Evolutionary conservation across 2,113 vertebrate genomes (phyloP), one percentile per base, ranked within the genome.

Genomic region (Psephotus haematonotus): DNA sequence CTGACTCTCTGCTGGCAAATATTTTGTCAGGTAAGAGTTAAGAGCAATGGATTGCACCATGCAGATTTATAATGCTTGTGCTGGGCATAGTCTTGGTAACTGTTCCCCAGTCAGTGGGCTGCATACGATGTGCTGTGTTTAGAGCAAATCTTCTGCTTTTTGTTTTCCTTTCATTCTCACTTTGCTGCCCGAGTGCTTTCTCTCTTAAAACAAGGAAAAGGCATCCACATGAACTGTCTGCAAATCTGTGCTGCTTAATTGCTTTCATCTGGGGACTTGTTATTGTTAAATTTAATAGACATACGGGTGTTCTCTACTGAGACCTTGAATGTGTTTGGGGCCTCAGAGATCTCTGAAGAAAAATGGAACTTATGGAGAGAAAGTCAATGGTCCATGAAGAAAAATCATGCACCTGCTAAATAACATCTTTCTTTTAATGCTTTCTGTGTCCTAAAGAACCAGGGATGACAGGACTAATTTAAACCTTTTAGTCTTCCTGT

Each of bases 211-310:
- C 29, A 55, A 92, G 82, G 59, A n/a, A 92, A 85, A 93, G 31
- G 74, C 81, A 92, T 92, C 88, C 71, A 89, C 77, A n/a, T 63
- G 88, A 91, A 39, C 59, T 70, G 86, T 50, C 95, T 92, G 80
- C 76, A 93, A 96, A 95, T 92, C 82, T 60, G 88, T 78, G 65
- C 92, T 84, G 80, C 90, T 94, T 97, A 96, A 97, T 94, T 96
- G 87, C 93, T 86, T 88, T 92, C 37, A 94, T 88, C 93, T 86
- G 50, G 96, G 94, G 97, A 94, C 94, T 95, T 96, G 94, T 97
- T 97, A 95, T 91, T 95, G 76, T 74, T 92, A 95, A 94, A 95
- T 97, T 96, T 97, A 96, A 96, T 95, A 95, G 96, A 94, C 91
- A 71, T 91, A 71, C 74, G 95, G 96, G 96, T 94, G 90, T 82